These are phyloP conservation scores for Tetraodon nigroviridis DNA, from an alignment of 2,113 vertebrate genomes.

Conservation along the genomic window DNA sequence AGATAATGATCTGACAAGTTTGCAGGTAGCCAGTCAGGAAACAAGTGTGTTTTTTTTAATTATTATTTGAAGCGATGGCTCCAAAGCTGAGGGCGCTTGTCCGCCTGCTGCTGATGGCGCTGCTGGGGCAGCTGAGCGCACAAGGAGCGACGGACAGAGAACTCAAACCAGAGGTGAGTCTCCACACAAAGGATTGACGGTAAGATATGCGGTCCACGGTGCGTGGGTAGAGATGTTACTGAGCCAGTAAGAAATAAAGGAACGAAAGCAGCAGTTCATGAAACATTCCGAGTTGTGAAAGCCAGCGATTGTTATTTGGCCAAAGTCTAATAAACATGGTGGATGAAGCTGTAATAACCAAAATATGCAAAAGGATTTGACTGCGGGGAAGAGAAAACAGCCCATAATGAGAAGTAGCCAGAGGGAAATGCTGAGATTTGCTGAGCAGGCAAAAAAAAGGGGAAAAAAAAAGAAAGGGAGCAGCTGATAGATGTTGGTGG, in stretches of 20 bases:
- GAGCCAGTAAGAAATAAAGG: too few species aligned
- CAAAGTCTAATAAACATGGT: background rate
- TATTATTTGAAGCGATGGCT: constrained; percentile 53
- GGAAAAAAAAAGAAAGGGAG: constrained; percentile 15
- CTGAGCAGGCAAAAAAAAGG: constrained; percentile 66
- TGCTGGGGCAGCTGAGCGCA: constrained; percentile 53
- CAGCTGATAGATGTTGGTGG: constrained; percentile 20
- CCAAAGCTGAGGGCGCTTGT: constrained; percentile 35
- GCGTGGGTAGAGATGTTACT: too few species aligned
- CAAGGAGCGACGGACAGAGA: constrained; percentile 55
- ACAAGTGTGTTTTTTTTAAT: background rate
- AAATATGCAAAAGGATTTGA: constrained; percentile 40
- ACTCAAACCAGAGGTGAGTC: constrained; percentile 68
- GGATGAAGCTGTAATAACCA: constrained; percentile 12
- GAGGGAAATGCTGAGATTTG: constrained; percentile 58
- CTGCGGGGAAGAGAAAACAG: constrained; percentile 59
- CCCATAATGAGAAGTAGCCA: constrained; percentile 51
- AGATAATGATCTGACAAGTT: constrained; percentile 68
- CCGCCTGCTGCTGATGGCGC: constrained; percentile 61
- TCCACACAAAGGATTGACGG: background rate
- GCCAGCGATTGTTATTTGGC: too few species aligned
- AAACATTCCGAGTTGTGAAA: too few species aligned
- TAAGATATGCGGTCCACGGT: too few species aligned
- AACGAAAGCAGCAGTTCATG: too few species aligned
- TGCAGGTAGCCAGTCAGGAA: background rate